phyloP scores from a whole-genome alignment of 1,140 invertebrate species.

The Campodea augens region DNA sequence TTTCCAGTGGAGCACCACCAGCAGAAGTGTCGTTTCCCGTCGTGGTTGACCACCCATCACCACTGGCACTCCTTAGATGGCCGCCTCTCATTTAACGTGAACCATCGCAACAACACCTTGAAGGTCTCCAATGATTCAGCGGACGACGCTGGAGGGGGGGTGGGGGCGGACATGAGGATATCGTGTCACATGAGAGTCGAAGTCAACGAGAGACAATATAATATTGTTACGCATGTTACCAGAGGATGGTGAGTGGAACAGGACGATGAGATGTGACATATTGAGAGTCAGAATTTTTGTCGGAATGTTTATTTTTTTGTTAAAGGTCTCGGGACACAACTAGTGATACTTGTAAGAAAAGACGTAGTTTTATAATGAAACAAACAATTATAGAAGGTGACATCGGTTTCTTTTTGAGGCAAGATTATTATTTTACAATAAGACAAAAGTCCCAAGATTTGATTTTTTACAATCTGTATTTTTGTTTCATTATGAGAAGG shows the following conservation, averaged over 20 bases:
- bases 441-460: too few relatives aligned
- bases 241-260: constrained; percentile 42
- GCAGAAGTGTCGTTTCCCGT: constrained; percentile 48
- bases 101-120: constrained; percentile 48
- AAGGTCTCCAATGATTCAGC: constrained; percentile 22
- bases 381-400: neutral
- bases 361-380: too few relatives aligned
- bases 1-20: constrained; percentile 29
- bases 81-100: constrained; percentile 47
- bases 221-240: constrained; percentile 43
- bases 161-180: constrained; percentile 20
- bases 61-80: constrained; percentile 63
- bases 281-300: neutral
- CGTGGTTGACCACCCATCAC: constrained; percentile 49
- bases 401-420: neutral
- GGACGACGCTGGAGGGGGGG: constrained; percentile 17
- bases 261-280: neutral
- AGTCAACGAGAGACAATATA: constrained; percentile 12
- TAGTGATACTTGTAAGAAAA: neutral
- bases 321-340: neutral
- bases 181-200: neutral
- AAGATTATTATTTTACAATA: neutral
- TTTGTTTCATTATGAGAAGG: too few relatives aligned
- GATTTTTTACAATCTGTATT: too few relatives aligned
- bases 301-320: neutral